Base-by-base conservation (phyloP, 2,888 invertebrate genomes). In the Philonicus albiceps region DNA sequence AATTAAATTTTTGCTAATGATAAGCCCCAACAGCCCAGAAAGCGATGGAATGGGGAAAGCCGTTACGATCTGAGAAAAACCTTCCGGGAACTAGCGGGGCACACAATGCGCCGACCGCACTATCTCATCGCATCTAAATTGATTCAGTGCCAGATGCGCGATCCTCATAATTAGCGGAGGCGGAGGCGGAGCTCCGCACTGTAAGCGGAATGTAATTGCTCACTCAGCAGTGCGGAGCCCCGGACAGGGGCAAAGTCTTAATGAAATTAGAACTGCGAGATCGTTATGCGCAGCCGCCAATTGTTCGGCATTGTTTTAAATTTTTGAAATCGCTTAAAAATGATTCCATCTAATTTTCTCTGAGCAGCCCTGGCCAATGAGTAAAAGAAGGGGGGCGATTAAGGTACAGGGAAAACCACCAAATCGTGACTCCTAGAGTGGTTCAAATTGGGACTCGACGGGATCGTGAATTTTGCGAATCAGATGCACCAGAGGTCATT, bases 41-140 rank as follows among this genome's bases (percentile, higher is more conserved):
- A n/a, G 4, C 30, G 55, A 11, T 13, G 49, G 81, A 81, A 31
- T 53, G 16, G n/a, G 34, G 37, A 84, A 81, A 86, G 72, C 81
- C 83, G 87, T 76, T 87, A 87, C 83, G 27, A 86, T 13, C 55
- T 78, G 85, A 53, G 85, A 85, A 78, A 55, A 86, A 86, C 72
- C 64, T 80, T 85, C 74, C 75, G 72, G 37, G 31, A 27, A 73
- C 31, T 22, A n/a, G n/a, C n/a, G 6, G 31, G 8, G 22, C 7
- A 7, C 30, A 72, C 40, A 72, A 72, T 84, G 37, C 49, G 22
- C 43, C n/a, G 81, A 6, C 5, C 86, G 83, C 85, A 37, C 84
- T 31, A 3, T 87, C 86, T 87, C 86, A 86, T 86, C 55, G 78
- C 53, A 87, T 87, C 87, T 87, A 84, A 87, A 87, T 87, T 87